A percentile compares a stretch with the other conserved stretches of the same genome.
Conservation (phyloP, 1,140 invertebrate genomes). For the Saccostrea glomerata region DNA sequence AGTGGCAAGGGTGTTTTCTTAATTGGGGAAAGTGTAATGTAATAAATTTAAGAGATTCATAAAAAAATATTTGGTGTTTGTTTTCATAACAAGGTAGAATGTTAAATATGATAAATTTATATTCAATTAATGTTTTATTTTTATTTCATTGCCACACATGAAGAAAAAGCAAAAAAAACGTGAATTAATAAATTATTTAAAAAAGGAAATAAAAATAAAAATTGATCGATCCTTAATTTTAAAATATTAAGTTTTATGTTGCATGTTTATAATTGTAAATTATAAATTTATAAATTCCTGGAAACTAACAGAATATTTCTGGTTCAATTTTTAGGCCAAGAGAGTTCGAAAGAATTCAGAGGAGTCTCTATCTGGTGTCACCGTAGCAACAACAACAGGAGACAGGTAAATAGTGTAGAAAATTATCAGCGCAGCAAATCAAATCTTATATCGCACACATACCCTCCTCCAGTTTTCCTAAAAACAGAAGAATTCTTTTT, state of each 20-base stretch:
- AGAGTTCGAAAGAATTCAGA: constrained; percentile 6
- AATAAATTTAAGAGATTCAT: constrained; percentile 4
- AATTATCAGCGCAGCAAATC: not conserved
- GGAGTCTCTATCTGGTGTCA: not conserved
- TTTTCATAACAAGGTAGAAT: not conserved
- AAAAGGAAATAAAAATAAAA: too few species aligned
- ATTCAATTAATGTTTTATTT: not conserved
- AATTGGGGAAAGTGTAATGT: constrained; percentile 3
- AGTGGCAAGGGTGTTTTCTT: constrained; percentile 12
- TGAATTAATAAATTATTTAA: not conserved
- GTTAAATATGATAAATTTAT: not conserved
- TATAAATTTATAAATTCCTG: not conserved
- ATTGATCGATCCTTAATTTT: too few species aligned
- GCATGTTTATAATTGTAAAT: not conserved
- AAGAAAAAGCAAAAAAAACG: not conserved
- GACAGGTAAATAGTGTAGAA: constrained; percentile 5
- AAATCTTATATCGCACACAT: not conserved
- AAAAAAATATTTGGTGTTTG: not conserved
- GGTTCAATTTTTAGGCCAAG: constrained; percentile 25
- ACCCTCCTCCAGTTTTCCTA: not conserved
- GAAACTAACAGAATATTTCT: not conserved
- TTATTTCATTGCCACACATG: not conserved
- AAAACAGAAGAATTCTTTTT: not conserved
- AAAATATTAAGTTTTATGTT: not conserved
- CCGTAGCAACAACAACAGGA: not conserved